These are phyloP conservation scores for Varanus komodoensis DNA, from an alignment of 2,113 vertebrate species.

Conservation along the genomic window DNA sequence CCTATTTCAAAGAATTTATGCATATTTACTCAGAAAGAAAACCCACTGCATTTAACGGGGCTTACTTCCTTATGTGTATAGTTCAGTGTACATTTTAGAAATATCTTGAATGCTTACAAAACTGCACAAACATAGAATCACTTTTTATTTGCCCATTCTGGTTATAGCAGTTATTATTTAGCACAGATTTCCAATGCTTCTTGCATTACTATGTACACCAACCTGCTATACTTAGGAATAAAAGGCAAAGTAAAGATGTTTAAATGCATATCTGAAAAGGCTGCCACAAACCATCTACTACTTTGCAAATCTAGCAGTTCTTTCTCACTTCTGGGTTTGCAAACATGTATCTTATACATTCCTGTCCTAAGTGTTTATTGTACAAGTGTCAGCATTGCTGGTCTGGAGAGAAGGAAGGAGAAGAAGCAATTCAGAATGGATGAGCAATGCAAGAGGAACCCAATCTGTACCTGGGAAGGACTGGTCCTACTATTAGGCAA, in stretches of 20 bases:
- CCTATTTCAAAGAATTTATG: no score
- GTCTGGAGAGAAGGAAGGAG: neutral
- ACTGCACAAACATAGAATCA: neutral
- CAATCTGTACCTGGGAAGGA: no score
- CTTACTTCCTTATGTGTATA: neutral
- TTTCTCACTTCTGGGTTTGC: neutral
- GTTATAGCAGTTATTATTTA: neutral
- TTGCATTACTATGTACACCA: neutral
- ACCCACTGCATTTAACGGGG: neutral
- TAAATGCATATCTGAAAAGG: neutral
- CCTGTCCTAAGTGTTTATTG: neutral
- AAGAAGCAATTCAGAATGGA: neutral
- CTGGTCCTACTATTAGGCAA: neutral
- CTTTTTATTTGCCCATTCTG: neutral
- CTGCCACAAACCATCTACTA: neutral
- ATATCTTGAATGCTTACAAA: neutral
- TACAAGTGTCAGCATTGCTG: neutral
- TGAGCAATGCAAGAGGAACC: no score
- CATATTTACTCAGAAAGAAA: neutral
- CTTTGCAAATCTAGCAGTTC: neutral
- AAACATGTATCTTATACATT: neutral
- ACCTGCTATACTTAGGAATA: neutral
- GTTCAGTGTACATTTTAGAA: neutral
- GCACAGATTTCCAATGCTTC: neutral
- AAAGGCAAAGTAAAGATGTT: neutral